These are phyloP conservation scores for Cetonia aurata DNA, from an alignment of 2,888 invertebrate genomes.

Conservation along the genomic window DNA sequence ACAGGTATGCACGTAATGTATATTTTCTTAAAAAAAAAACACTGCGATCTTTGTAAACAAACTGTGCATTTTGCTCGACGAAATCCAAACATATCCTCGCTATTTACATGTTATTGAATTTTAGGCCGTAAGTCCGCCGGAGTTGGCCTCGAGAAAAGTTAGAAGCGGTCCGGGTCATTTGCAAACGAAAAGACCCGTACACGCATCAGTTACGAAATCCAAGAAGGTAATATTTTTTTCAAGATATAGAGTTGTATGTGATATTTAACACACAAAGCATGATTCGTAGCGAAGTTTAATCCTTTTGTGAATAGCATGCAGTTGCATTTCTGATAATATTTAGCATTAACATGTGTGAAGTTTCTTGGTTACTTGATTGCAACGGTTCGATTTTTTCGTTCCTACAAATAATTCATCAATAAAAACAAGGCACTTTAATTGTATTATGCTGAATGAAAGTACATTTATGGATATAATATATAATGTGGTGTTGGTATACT, in stretches of 20 bases:
- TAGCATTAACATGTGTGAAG: neutral
- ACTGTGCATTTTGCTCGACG: neutral
- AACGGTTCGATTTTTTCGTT: too few species aligned
- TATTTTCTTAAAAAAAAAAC: neutral
- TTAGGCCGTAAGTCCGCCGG: slow-evolving; percentile 39
- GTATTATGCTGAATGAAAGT: too few species aligned
- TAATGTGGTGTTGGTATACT: too few species aligned
- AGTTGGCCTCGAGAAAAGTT: slow-evolving; percentile 42
- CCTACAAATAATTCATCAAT: too few species aligned
- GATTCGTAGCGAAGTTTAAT: neutral
- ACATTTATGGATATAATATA: too few species aligned
- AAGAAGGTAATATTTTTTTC: slow-evolving; percentile 27
- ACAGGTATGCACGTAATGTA: neutral
- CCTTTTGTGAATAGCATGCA: slow-evolving; percentile 24
- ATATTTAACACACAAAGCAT: slow-evolving; percentile 25
- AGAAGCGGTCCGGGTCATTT: slow-evolving; percentile 43
- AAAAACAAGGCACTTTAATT: too few species aligned
- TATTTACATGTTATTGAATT: slow-evolving; percentile 40
- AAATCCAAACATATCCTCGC: slow-evolving; percentile 1
- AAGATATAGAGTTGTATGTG: slow-evolving; percentile 3
- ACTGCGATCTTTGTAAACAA: neutral
- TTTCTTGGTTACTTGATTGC: neutral
- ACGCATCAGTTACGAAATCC: slow-evolving; percentile 18
- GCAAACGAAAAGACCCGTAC: slow-evolving; percentile 23
- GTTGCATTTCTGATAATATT: neutral